Base-by-base conservation (phyloP, 2,797 vertebrate genomes). In the Anomalospiza imberbis region DNA sequence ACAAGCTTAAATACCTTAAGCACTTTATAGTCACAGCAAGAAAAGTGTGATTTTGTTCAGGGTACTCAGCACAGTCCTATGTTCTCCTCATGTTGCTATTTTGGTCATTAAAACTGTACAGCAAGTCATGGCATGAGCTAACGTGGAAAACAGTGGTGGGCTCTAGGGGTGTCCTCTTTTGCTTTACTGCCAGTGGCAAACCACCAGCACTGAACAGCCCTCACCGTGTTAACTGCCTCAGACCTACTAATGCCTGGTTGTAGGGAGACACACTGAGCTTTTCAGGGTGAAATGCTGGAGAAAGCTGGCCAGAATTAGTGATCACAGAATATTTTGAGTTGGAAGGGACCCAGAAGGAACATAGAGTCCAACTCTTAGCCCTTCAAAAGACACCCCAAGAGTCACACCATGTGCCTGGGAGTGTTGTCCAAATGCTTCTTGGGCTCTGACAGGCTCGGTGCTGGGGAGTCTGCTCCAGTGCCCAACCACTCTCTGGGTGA, bases 141-240 rank as follows among this genome's bases (percentile, higher is more conserved):
- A 19, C 0, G 1, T 1, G 20, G 17, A 63, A 47, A 50, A 40
- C 12, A n/a, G 10, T n/a, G 36, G 6, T 3, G 38, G 28, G 40
- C 26, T 65, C 38, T 10, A 20, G 25, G 2, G 5, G 12, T 51
- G 45, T 24, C 11, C 15, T 36, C 31, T 25, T 57, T 21, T 18
- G 4, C 22, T 75, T 47, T 22, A 10, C 14, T 25, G 47, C 21
- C 63, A 26, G 21, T 0, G 26, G 38, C 34, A 61, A 70, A 48
- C 29, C 12, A 28, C 7, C 5, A 2, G 51, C 29, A 18, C 1
- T 12, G 25, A 36, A 61, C 17, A 54, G 29, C 17, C 9, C 25
- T 36, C 28, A 28, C 25, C 0, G 5, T 31, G 8, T 5, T 54
- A 19, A 6, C 15, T 16, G 32, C 50, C 58, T 65, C 51, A 28